Base-by-base conservation (phyloP, 1,140 invertebrate genomes). In the Aphelinus atriplicis region DNA sequence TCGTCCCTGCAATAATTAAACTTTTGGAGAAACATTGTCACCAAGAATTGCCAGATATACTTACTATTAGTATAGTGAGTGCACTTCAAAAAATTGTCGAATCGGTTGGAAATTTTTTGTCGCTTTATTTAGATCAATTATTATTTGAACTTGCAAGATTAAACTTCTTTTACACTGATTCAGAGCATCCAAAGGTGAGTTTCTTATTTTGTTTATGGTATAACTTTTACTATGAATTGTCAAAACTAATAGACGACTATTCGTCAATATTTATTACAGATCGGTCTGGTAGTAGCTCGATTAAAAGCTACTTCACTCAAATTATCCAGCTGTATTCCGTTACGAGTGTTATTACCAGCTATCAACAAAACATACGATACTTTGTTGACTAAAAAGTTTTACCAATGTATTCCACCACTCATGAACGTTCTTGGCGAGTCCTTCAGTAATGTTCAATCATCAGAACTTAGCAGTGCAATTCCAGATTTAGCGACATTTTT, bases 41-140 rank as follows among this genome's bases (percentile, higher is more conserved):
- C 46, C 82, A 89, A 79, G 84, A 87, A 77, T 78, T 78, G 6
- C 86, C 87, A 2, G 84, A 86, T 73, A 77, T 86, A 3, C 85
- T 92, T 2, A 84, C 89, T 47, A 77, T 92, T 4, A 91, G 92
- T 80, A 90, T 93, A 7, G 89, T 96, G 0, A 94, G 94, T 10
- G 91, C 93, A 1, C 83, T 96, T 42, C 91, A 93, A 70, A 96
- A 95, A 84, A 91, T 97, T 45, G 89, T 97, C 1, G 94, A 96
- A 79, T 93, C 92, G 43, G 81, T 97, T 45, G 92, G 94, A 0
- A 86, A 93, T 3, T 96, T 97, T 81, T 84, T 97, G 45, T 96
- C 94, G 78, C 92, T 95, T 0, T 97, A 96, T 85, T 84, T 97
- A 50, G 90, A 93, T 72, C 92, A 94, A 77, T 90, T 97, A 48